Conservation (phyloP, 2,888 invertebrate species). For the Macrophya annulata region DNA sequence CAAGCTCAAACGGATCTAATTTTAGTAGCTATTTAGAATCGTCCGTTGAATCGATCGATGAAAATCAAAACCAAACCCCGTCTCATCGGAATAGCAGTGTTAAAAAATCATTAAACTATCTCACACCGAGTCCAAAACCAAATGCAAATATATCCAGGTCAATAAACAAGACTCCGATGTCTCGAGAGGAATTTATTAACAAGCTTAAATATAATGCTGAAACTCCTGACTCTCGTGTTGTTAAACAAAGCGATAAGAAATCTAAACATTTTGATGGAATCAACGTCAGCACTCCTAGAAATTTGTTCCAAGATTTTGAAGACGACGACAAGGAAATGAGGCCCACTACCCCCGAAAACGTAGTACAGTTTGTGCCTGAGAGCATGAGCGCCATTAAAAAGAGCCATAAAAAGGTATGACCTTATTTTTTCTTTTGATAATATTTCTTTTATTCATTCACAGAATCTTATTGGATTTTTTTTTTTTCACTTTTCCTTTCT, state of each 20-base stretch:
- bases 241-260: slow-evolving; percentile 56
- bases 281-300: slow-evolving; percentile 71
- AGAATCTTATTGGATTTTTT: background rate
- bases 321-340: slow-evolving; percentile 67
- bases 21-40: slow-evolving; percentile 65
- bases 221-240: slow-evolving; percentile 64
- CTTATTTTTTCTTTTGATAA: background rate
- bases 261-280: slow-evolving; percentile 60
- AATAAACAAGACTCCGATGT: slow-evolving; percentile 38
- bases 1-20: slow-evolving; percentile 67
- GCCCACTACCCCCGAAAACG: slow-evolving; percentile 72
- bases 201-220: slow-evolving; percentile 63
- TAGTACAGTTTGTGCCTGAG: slow-evolving; percentile 70
- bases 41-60: slow-evolving; percentile 72
- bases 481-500: background rate
- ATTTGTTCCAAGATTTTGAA: slow-evolving; percentile 70
- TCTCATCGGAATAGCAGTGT: slow-evolving; percentile 67
- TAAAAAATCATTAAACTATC: slow-evolving; percentile 67
- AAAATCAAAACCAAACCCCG: slow-evolving; percentile 75
- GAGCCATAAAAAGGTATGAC: slow-evolving; percentile 74
- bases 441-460: background rate
- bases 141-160: slow-evolving; percentile 6
- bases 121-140: slow-evolving; percentile 62
- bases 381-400: slow-evolving; percentile 76
- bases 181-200: slow-evolving; percentile 28